Evolutionary conservation across 2,888 invertebrate genomes (phyloP).

Genomic region (Gortyna flavago): DNA sequence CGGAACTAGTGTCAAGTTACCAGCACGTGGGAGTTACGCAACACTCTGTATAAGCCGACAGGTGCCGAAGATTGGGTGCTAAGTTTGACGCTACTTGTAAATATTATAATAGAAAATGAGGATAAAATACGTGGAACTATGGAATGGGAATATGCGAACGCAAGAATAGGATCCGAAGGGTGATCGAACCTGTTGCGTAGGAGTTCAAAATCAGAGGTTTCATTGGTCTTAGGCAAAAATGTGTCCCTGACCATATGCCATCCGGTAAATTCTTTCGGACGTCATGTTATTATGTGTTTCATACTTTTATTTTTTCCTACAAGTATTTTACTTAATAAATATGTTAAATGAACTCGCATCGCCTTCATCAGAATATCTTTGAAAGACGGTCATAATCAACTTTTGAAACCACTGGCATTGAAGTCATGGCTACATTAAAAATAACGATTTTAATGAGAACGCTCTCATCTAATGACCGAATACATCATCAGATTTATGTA

Average conservation of each 20-base stretch:
- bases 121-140: neutral
- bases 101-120: constrained; percentile 14
- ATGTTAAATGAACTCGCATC: neutral
- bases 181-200: neutral
- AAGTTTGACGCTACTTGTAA: constrained; percentile 46
- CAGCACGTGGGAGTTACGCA: constrained; percentile 40
- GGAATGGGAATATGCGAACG: neutral
- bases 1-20: constrained; percentile 59
- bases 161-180: neutral
- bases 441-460: constrained; percentile 13
- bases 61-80: constrained; percentile 50
- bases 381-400: neutral
- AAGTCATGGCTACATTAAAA: constrained; percentile 26
- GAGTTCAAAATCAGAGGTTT: neutral
- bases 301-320: neutral
- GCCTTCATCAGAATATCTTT: no score
- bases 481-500: neutral
- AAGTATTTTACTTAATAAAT: no score
- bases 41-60: constrained; percentile 43
- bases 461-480: neutral
- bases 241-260: no score
- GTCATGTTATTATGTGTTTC: neutral
- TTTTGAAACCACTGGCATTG: constrained; percentile 26
- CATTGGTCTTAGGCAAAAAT: neutral
- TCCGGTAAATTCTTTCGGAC: neutral